Percentiles rank a stretch among this genome's conserved stretches.
Conservation (phyloP, 2,797 vertebrate genomes). For the Hyperoplus immaculatus region DNA sequence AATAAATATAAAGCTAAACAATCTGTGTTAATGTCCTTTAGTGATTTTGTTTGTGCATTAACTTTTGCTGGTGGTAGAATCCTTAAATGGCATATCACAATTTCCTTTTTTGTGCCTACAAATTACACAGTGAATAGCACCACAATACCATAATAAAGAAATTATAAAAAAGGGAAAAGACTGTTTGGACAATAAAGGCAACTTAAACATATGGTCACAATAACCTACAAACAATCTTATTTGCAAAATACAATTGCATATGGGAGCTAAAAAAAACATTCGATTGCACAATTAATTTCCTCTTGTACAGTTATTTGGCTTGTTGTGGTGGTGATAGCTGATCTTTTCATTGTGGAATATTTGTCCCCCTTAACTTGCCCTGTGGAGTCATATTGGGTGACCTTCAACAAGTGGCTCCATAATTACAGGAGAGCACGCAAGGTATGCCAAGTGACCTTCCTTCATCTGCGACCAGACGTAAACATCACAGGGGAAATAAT, state of each 20-base stretch:
- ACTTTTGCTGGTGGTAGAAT: not conserved
- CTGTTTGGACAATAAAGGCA: not conserved
- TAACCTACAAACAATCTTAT: not conserved
- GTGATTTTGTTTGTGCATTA: constrained; percentile 5
- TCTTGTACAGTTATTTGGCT: constrained; percentile 7
- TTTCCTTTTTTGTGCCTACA: not conserved
- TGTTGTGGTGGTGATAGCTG: not conserved
- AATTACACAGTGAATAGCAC: not conserved
- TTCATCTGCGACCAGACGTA: constrained; percentile 75
- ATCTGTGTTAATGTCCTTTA: constrained; percentile 10
- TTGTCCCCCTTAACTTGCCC: constrained; percentile 35
- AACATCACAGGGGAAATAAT: constrained; percentile 80
- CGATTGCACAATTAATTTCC: not conserved
- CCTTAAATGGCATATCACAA: not conserved
- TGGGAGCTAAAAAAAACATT: not conserved
- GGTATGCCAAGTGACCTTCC: constrained; percentile 75
- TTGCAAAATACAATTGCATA: not conserved
- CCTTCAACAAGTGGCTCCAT: constrained; percentile 76
- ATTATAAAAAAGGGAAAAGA: not conserved
- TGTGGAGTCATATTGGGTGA: constrained; percentile 75
- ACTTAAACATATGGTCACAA: not conserved
- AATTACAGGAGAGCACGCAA: constrained; percentile 75
- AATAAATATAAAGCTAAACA: constrained; percentile 14
- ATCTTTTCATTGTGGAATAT: constrained; percentile 14
- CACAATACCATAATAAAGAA: not conserved